These are phyloP conservation scores for Morbakka virulenta DNA, from an alignment of 30 jellyfish, hydroid and myxozoan species.

Conservation along the genomic window DNA sequence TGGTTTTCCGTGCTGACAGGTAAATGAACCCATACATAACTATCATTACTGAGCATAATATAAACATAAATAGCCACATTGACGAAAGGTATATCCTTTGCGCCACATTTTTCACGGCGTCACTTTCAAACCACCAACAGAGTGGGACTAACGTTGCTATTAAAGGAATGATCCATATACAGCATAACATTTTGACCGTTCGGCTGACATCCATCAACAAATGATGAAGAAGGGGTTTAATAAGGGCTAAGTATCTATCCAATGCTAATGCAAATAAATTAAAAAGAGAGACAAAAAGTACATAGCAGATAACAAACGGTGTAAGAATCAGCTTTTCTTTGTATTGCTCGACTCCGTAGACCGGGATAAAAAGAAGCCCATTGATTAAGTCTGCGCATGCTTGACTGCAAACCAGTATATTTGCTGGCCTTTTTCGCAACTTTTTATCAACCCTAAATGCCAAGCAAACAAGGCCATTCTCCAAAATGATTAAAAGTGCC, in stretches of 20 bases:
- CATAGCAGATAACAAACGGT: conserved; percentile 45
- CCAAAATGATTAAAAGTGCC: conserved; percentile 35
- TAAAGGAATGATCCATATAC: conserved; percentile 68
- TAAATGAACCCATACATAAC: conserved; percentile 52
- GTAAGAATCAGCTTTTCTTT: background rate
- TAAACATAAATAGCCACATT: conserved; percentile 62
- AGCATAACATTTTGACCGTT: conserved; percentile 41
- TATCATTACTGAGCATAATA: conserved; percentile 59
- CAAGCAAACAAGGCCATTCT: conserved; percentile 56
- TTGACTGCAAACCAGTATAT: conserved; percentile 80
- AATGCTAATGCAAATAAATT: conserved; percentile 67
- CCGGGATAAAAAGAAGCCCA: conserved; percentile 73
- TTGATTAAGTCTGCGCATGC: conserved; percentile 72
- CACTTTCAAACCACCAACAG: conserved; percentile 49
- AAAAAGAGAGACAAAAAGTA: conserved; percentile 66
- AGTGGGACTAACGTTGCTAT: conserved; percentile 54
- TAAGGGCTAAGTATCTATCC: conserved; percentile 82
- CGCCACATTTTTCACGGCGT: background rate
- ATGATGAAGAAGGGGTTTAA: conserved; percentile 81
- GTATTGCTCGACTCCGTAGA: conserved; percentile 24
- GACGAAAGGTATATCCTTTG: conserved; percentile 16
- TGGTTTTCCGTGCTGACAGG: conserved; percentile 55
- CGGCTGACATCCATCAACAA: conserved; percentile 52
- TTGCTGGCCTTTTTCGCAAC: conserved; percentile 74
- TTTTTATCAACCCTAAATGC: conserved; percentile 57